Evolutionary conservation across 2,113 vertebrate genomes (phyloP).

Genomic region (Melanerpes formicivorus): DNA sequence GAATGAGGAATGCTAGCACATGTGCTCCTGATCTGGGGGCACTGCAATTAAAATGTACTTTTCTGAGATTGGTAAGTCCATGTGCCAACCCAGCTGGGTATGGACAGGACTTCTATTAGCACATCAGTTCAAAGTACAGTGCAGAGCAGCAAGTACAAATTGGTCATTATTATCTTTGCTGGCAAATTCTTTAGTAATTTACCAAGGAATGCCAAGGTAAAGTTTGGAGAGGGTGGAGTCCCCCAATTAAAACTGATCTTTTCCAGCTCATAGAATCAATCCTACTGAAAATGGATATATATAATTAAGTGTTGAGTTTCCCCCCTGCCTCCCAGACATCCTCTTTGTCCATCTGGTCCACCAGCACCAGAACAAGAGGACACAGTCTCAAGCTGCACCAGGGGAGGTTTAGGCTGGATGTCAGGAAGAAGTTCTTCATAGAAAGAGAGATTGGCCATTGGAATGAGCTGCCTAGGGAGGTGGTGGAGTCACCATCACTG

Average conservation of each 20-base stretch:
- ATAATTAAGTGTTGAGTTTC: neutral
- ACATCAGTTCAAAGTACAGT: neutral
- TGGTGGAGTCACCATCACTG: too few relatives aligned
- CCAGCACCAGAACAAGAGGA: too few relatives aligned
- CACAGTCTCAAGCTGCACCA: too few relatives aligned
- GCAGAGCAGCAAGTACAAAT: neutral
- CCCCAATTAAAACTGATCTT: neutral
- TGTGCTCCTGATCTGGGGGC: neutral
- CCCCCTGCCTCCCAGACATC: neutral
- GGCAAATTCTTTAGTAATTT: neutral
- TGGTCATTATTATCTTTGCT: neutral
- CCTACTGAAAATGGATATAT: neutral
- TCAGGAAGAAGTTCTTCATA: too few relatives aligned
- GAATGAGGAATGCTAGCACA: neutral
- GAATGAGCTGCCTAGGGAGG: too few relatives aligned
- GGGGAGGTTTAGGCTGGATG: too few relatives aligned
- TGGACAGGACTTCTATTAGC: fast-evolving
- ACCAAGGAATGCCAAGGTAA: neutral
- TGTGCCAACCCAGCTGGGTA: neutral
- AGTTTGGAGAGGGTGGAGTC: neutral
- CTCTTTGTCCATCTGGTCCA: neutral
- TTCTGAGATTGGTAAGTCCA: neutral
- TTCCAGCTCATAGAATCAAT: neutral
- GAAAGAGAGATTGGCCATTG: too few relatives aligned
- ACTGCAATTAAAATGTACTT: neutral